A percentile compares a stretch with the other conserved stretches of the same genome.
These are phyloP conservation scores for Emydura subglobosa DNA, from an alignment of 2,113 vertebrate genomes.

Conservation along the genomic window DNA sequence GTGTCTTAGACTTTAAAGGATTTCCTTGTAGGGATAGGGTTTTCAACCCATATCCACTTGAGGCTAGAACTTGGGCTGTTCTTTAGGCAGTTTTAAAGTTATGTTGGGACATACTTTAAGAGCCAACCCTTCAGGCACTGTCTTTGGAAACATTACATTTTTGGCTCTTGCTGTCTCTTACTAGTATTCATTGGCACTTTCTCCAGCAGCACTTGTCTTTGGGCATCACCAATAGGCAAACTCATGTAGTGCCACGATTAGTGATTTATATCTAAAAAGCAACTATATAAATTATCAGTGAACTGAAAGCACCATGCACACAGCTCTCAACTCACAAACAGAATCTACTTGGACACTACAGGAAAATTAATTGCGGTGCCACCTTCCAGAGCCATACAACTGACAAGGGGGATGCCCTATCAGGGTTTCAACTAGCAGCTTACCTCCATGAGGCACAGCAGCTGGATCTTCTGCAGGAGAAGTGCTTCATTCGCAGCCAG, in stretches of 20 bases:
- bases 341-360: background rate
- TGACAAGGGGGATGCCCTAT: rapidly evolving
- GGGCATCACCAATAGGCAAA: background rate
- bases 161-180: background rate
- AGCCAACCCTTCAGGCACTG: rapidly evolving
- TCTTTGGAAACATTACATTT: background rate
- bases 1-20: rapidly evolving
- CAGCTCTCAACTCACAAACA: rapidly evolving
- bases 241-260: background rate
- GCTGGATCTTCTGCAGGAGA: conserved; percentile 96
- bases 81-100: background rate
- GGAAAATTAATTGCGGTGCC: background rate
- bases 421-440: conserved; percentile 3
- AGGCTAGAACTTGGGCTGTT: background rate
- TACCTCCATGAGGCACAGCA: conserved; percentile 98
- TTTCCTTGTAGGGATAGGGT: background rate
- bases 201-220: rapidly evolving
- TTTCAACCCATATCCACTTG: background rate
- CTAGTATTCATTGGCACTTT: background rate
- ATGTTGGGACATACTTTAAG: rapidly evolving
- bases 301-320: rapidly evolving
- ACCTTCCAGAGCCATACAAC: rapidly evolving
- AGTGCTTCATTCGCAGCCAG: conserved; percentile 92
- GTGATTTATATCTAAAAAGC: rapidly evolving
- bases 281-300: rapidly evolving